A percentile compares a stretch with the other conserved stretches of the same genome.
Evolutionary conservation across 2,113 vertebrate species (phyloP).

Genomic region (Campylorhamphus procurvoides): DNA sequence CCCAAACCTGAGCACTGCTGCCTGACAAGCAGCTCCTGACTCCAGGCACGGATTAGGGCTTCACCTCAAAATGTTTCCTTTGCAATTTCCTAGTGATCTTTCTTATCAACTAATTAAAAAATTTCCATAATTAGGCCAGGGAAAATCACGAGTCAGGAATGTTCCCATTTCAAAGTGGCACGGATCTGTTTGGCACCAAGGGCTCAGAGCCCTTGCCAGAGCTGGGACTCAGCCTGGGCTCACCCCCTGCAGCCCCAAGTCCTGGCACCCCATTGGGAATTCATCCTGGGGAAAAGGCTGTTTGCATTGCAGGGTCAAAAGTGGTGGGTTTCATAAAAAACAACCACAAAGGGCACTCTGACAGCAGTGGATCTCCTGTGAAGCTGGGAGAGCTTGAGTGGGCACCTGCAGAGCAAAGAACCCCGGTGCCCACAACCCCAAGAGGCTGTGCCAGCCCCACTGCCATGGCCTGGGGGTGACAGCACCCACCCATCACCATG

Average conservation of each 20-base stretch:
- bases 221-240: background rate
- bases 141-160: background rate
- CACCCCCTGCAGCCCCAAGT: background rate
- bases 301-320: background rate
- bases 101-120: slow-evolving; percentile 62
- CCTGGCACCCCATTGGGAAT: background rate
- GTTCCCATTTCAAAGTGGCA: background rate
- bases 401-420: background rate
- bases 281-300: background rate
- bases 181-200: accelerated
- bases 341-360: background rate
- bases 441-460: background rate
- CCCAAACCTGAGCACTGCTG: accelerated
- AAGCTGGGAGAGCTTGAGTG: background rate
- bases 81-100: slow-evolving; percentile 19
- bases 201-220: accelerated
- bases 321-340: accelerated
- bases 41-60: background rate
- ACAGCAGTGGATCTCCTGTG: accelerated
- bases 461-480: background rate
- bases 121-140: slow-evolving; percentile 49
- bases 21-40: background rate
- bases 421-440: background rate
- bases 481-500: accelerated
- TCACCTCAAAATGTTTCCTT: slow-evolving; percentile 34